A percentile compares a stretch with the other conserved stretches of the same genome.
Conservation (phyloP, 2,888 invertebrate genomes). For the Gymnoscelis rufifasciata region DNA sequence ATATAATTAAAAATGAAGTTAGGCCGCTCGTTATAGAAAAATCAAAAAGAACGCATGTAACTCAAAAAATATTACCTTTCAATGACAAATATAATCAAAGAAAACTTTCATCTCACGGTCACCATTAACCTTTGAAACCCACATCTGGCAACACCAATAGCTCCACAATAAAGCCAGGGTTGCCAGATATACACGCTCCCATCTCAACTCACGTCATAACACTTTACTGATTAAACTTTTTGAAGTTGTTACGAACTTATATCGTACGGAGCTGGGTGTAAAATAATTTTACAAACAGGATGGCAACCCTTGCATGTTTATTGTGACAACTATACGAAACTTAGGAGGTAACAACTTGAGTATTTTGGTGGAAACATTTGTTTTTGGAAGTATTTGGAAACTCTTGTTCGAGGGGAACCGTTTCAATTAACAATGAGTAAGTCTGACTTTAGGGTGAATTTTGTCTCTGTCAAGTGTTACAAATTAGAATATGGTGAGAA, state of each 20-base stretch:
- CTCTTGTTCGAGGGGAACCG: neutral
- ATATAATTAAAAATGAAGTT: too few species aligned
- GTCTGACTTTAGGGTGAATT: too few species aligned
- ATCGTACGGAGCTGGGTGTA: conserved; percentile 28
- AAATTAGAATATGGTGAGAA: too few species aligned
- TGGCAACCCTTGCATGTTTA: conserved; percentile 25
- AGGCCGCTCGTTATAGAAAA: too few species aligned
- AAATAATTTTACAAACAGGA: conserved; percentile 28
- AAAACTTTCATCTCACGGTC: neutral
- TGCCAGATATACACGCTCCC: neutral
- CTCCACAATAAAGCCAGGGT: neutral
- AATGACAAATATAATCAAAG: too few species aligned
- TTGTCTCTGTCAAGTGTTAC: too few species aligned
- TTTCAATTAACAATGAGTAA: neutral
- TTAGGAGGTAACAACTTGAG: conserved; percentile 18
- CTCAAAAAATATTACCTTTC: too few species aligned
- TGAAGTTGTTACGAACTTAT: conserved; percentile 35
- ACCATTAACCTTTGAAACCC: neutral
- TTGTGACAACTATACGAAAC: conserved; percentile 22
- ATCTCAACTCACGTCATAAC: conserved; percentile 22
- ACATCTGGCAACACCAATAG: neutral
- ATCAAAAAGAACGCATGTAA: too few species aligned
- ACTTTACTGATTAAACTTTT: conserved; percentile 38
- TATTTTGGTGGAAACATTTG: conserved; percentile 11
- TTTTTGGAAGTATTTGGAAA: neutral